Evolutionary conservation across 2,888 invertebrate species (phyloP).

Genomic region (Oscheius sp.): DNA sequence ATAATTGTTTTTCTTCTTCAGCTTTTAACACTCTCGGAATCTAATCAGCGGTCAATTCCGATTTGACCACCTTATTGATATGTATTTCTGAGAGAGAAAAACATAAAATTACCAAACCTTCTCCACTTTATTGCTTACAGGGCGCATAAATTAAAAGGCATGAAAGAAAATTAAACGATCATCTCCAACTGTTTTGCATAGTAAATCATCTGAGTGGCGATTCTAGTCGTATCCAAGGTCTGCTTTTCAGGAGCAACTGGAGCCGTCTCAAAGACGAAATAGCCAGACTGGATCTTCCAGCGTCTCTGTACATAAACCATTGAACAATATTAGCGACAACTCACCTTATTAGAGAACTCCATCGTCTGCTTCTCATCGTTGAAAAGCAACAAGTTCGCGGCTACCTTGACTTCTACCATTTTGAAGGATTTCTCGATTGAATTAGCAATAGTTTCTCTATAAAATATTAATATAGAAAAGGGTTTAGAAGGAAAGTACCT

Average conservation of each 20-base stretch:
- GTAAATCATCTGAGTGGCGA: slow-evolving; percentile 91
- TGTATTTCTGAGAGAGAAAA: no score
- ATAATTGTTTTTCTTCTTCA: no score
- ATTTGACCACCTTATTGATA: no score
- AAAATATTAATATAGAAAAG: slow-evolving; percentile 1
- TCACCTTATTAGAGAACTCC: slow-evolving; percentile 47
- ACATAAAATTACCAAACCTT: no score
- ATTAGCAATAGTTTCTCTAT: slow-evolving; percentile 86
- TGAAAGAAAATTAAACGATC: slow-evolving; percentile 97
- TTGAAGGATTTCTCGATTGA: slow-evolving; percentile 97
- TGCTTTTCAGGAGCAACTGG: slow-evolving; percentile 74
- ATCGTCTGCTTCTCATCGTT: slow-evolving; percentile 46
- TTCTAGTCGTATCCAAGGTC: slow-evolving; percentile 83
- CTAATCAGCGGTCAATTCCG: no score
- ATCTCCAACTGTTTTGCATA: slow-evolving; percentile 98
- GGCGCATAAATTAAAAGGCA: no score
- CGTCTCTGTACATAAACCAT: slow-evolving; percentile 8
- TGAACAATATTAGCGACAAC: not conserved
- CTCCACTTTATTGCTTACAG: no score
- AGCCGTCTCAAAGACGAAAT: slow-evolving; percentile 82
- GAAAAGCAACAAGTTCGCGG: slow-evolving; percentile 48
- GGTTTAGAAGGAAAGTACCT: slow-evolving; percentile 73
- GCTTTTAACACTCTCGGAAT: no score
- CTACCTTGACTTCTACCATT: slow-evolving; percentile 78
- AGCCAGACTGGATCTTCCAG: slow-evolving; percentile 66